These are phyloP conservation scores for Pongo abelii DNA, from an alignment of 2,113 vertebrate species.

Conservation along the genomic window DNA sequence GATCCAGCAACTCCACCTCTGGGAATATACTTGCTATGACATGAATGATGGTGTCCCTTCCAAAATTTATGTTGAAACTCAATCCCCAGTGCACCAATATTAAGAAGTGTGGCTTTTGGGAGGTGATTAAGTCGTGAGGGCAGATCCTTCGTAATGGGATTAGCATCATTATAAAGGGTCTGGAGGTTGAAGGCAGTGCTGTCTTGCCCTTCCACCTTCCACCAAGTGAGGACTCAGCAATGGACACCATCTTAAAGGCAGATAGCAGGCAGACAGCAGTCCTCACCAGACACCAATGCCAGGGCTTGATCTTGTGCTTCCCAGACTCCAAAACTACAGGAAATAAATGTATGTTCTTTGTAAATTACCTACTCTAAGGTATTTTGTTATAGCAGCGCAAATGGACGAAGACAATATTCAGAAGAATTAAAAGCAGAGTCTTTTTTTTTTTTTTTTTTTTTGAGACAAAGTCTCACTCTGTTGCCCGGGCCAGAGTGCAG, in stretches of 20 bases:
- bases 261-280: not conserved
- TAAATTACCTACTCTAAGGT: not conserved
- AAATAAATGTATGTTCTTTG: not conserved
- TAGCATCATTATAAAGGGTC: too few species aligned
- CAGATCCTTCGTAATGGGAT: rapidly evolving
- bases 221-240: not conserved
- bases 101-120: not conserved
- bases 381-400: not conserved
- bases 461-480: too few species aligned
- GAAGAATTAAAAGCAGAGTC: not conserved
- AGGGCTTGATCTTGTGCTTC: not conserved
- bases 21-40: not conserved
- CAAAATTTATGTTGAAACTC: not conserved
- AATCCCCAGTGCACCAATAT: too few species aligned
- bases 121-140: not conserved
- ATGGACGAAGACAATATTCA: not conserved
- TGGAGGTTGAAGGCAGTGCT: not conserved
- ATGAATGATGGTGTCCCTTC: not conserved
- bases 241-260: too few species aligned
- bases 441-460: too few species aligned
- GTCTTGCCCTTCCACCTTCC: not conserved
- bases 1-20: not conserved
- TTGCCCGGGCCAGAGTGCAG: too few species aligned
- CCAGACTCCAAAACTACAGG: not conserved
- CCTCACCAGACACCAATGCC: not conserved